phyloP scores from a whole-genome alignment of 2,797 vertebrate genomes.

The Arnoldichthys spilopterus region DNA sequence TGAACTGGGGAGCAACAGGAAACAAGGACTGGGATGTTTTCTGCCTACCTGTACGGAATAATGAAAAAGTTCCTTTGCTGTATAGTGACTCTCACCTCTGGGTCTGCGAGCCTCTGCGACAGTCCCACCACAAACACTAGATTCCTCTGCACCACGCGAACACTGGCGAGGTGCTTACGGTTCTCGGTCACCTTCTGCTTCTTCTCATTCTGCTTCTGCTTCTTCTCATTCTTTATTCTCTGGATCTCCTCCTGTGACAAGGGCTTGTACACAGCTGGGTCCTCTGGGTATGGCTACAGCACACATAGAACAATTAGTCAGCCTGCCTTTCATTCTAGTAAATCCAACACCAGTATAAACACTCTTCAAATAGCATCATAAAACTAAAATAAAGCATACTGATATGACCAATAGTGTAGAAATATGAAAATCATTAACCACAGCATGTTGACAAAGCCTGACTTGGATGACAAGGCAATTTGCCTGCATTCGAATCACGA shows the following conservation, averaged over 20 bases:
- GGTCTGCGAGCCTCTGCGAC: conserved; percentile 95
- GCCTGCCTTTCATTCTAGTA: not conserved
- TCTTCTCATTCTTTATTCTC: conserved; percentile 99
- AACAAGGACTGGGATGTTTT: not conserved
- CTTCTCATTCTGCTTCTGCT: conserved; percentile 98
- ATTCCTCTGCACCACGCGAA: conserved; percentile 97
- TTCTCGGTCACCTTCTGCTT: conserved; percentile 99
- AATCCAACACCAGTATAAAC: not conserved
- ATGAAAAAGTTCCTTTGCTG: not conserved
- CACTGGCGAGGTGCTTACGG: conserved; percentile 97
- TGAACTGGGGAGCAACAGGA: not conserved
- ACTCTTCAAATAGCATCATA: not conserved
- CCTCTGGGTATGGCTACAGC: conserved; percentile 95
- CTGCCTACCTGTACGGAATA: not conserved
- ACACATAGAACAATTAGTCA: conserved; percentile 11
- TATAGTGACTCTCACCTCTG: conserved; percentile 82
- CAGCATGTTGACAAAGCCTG: not conserved
- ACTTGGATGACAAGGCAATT: conserved; percentile 1
- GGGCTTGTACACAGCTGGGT: conserved; percentile 99
- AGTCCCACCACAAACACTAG: conserved; percentile 98
- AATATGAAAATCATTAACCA: conserved; percentile 10
- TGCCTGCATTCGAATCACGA: conserved; percentile 9
- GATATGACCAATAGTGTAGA: not conserved
- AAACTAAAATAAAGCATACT: not conserved
- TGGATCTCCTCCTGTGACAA: conserved; percentile 99